Evolutionary conservation across 2,113 vertebrate genomes (phyloP).

Genomic region (Donacobius atricapilla): DNA sequence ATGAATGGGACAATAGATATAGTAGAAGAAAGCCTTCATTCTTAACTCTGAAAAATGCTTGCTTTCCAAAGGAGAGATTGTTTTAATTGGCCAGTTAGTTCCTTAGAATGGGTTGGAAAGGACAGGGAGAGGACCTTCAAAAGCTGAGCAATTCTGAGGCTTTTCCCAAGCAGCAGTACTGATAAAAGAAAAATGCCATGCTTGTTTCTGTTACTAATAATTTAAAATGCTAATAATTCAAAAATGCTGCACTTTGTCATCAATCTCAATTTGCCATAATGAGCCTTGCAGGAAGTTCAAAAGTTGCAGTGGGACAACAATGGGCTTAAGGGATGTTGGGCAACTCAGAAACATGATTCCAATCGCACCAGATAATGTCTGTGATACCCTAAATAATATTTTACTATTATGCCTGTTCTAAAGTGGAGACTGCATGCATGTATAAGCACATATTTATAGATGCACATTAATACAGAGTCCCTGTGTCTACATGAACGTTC

Average conservation of each 20-base stretch:
- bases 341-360: not conserved
- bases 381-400: not conserved
- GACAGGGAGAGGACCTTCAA: not conserved
- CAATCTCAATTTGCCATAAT: conserved; percentile 44
- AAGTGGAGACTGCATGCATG: not conserved
- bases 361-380: not conserved
- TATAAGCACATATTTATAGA: not conserved
- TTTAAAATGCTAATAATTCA: conserved; percentile 53
- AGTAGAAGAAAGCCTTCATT: not conserved
- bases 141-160: not conserved
- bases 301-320: not conserved
- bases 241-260: conserved; percentile 33
- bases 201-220: conserved; percentile 19
- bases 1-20: not conserved
- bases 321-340: not conserved
- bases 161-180: not conserved
- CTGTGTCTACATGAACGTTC: not conserved
- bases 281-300: conserved; percentile 31
- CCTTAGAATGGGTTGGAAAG: not conserved
- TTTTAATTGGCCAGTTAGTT: conserved; percentile 21
- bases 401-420: not conserved
- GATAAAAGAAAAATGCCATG: not conserved
- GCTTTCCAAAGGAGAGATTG: not conserved
- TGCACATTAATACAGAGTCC: not conserved
- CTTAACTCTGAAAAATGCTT: not conserved